A percentile compares a stretch with the other conserved stretches of the same genome.
phyloP scores from a whole-genome alignment of 2,797 vertebrate genomes.

The Tapirus indicus region DNA sequence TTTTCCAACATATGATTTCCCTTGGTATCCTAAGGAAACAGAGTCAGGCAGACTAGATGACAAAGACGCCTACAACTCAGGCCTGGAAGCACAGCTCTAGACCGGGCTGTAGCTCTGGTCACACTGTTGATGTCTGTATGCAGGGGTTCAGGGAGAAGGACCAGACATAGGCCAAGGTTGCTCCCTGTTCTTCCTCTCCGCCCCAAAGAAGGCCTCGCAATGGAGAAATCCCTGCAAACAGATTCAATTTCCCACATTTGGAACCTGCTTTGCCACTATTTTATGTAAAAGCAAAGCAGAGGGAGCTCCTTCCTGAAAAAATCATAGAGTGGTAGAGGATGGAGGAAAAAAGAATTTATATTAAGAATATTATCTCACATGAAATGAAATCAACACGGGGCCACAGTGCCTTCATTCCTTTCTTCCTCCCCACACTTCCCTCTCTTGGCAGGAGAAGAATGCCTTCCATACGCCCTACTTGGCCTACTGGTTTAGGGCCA shows the following conservation, averaged over 20 bases:
- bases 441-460: neutral
- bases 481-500: neutral
- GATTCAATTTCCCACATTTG: constrained; percentile 34
- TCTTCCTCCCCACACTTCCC: neutral
- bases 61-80: neutral
- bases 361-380: neutral
- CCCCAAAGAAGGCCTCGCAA: neutral
- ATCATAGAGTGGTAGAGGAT: neutral
- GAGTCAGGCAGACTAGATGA: neutral
- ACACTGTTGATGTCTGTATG: neutral
- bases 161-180: neutral
- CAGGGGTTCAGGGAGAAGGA: neutral
- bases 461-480: neutral
- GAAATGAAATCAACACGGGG: neutral
- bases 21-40: constrained; percentile 47
- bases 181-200: neutral
- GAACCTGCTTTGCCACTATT: constrained; percentile 38
- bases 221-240: constrained; percentile 24
- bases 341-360: neutral
- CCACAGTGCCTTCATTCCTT: neutral
- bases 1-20: constrained; percentile 48
- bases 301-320: neutral
- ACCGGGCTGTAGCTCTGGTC: neutral
- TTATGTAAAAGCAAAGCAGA: constrained; percentile 49
- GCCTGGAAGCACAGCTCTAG: neutral